Conservation (phyloP, 92 coral and sea anemone species). For the Muricea muricata region DNA sequence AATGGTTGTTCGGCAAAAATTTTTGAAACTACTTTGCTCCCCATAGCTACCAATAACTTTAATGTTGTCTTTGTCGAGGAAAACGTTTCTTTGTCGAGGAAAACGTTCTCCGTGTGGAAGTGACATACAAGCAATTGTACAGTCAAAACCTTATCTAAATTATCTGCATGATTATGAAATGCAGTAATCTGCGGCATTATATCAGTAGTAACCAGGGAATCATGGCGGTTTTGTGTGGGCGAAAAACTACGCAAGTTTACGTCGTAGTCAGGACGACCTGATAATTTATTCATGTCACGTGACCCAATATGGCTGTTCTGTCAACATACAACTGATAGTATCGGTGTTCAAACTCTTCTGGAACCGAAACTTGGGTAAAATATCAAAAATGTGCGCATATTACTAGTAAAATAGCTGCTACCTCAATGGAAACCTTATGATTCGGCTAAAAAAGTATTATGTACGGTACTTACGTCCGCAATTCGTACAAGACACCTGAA, state of each 20-base stretch:
- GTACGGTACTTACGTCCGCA: neutral
- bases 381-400: neutral
- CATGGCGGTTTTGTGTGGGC: neutral
- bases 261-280: slow-evolving; percentile 33
- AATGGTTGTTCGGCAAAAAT: no score
- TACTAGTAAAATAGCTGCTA: neutral
- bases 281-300: slow-evolving; percentile 31
- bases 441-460: slow-evolving; percentile 3
- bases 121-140: no score
- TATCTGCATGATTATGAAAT: no score
- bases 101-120: no score
- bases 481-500: neutral
- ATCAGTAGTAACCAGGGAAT: no score
- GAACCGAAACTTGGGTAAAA: neutral
- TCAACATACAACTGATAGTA: neutral
- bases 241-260: neutral
- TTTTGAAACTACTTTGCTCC: no score
- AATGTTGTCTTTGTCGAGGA: no score
- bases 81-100: no score
- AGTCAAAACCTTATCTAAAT: no score
- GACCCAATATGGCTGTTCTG: slow-evolving; percentile 1
- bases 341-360: neutral
- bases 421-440: neutral
- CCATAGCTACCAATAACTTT: neutral
- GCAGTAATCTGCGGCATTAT: no score